Evolutionary conservation across 2,888 invertebrate genomes (phyloP).

Genomic region (Hypsopygia costalis): DNA sequence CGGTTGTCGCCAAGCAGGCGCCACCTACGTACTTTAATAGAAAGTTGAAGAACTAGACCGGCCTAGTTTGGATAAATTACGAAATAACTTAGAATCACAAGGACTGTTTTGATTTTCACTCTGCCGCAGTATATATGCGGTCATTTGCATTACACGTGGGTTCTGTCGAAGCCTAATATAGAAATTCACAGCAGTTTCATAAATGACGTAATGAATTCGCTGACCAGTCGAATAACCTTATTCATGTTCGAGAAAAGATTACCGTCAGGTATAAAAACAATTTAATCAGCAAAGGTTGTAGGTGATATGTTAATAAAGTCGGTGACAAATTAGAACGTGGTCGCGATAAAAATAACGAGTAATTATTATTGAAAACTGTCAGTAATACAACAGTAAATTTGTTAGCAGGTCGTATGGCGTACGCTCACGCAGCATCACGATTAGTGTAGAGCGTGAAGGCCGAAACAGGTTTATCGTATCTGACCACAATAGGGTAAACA

Average conservation of each 20-base stretch:
- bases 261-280: neutral
- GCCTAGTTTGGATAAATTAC: constrained; percentile 55
- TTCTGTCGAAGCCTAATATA: constrained; percentile 19
- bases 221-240: no score
- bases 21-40: constrained; percentile 63
- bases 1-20: constrained; percentile 47
- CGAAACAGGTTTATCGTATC: constrained; percentile 46
- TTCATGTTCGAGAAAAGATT: neutral
- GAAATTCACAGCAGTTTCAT: constrained; percentile 15
- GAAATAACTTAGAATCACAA: constrained; percentile 44
- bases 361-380: constrained; percentile 24
- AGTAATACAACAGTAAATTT: constrained; percentile 33
- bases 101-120: constrained; percentile 53
- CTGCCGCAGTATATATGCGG: constrained; percentile 29
- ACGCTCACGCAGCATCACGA: constrained; percentile 38
- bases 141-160: constrained; percentile 17
- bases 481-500: constrained; percentile 42
- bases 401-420: constrained; percentile 41
- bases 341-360: constrained; percentile 12
- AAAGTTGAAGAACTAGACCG: constrained; percentile 75
- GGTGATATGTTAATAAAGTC: no score
- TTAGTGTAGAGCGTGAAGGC: constrained; percentile 61
- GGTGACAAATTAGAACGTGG: no score
- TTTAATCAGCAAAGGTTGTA: neutral
- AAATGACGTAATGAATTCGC: constrained; percentile 1